phyloP scores from a whole-genome alignment of 2,888 invertebrate species.

The Sesamia inferens region DNA sequence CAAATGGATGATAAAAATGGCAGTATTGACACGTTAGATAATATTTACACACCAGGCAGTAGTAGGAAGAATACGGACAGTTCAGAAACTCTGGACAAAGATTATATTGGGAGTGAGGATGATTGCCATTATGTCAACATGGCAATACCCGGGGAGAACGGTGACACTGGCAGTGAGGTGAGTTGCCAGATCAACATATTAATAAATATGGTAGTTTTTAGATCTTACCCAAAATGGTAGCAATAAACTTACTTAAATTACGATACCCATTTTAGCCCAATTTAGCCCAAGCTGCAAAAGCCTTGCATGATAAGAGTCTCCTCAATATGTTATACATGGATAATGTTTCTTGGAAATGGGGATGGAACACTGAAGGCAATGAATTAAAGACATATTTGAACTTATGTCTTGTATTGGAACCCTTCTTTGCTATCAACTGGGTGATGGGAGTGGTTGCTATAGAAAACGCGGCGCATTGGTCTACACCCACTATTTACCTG shows the following conservation, averaged over 20 bases:
- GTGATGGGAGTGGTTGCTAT: conserved; percentile 93
- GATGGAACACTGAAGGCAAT: conserved; percentile 87
- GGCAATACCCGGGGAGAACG: conserved; percentile 68
- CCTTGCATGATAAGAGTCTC: conserved; percentile 79
- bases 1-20: conserved; percentile 76
- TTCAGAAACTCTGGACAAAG: conserved; percentile 83
- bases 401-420: conserved; percentile 92
- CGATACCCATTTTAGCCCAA: conserved; percentile 55
- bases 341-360: conserved; percentile 86
- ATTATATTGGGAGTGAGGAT: conserved; percentile 82
- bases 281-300: conserved; percentile 66
- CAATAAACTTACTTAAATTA: background rate
- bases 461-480: conserved; percentile 91
- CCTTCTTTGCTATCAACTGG: conserved; percentile 93
- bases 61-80: conserved; percentile 86
- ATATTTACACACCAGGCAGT: conserved; percentile 81
- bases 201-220: conserved; percentile 29
- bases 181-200: conserved; percentile 46
- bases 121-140: conserved; percentile 81
- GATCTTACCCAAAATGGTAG: background rate
- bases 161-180: conserved; percentile 78
- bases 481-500: conserved; percentile 90
- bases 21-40: conserved; percentile 81
- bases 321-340: conserved; percentile 85
- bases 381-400: conserved; percentile 91